Conservation (phyloP, 2,113 vertebrate species). For the Aegotheles bennettii region DNA sequence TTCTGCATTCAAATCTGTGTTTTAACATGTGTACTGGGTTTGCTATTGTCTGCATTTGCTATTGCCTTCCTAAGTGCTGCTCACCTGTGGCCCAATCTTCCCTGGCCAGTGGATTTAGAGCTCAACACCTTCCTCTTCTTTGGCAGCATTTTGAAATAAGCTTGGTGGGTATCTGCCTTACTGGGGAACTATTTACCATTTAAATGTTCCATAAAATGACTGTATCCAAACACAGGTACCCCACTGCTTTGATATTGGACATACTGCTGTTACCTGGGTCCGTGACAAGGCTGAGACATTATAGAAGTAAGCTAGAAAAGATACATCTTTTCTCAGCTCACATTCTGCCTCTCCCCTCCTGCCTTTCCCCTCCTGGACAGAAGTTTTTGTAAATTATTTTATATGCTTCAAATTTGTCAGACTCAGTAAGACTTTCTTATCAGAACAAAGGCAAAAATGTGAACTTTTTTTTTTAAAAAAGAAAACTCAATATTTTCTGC, state of each 20-base stretch:
- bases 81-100: background rate
- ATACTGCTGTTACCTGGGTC: background rate
- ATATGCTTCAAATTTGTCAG: background rate
- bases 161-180: background rate
- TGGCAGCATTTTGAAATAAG: background rate
- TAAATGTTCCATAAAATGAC: background rate
- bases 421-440: background rate
- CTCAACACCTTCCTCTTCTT: background rate
- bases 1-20: background rate
- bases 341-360: background rate
- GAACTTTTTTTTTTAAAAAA: background rate
- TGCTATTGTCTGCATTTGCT: background rate
- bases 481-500: background rate
- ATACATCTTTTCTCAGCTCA: background rate
- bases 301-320: background rate
- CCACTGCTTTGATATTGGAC: background rate
- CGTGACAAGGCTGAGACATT: background rate
- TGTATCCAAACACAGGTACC: background rate
- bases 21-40: background rate
- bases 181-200: background rate
- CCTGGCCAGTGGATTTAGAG: background rate
- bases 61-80: background rate
- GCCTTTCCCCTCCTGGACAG: background rate
- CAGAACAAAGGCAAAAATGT: background rate
- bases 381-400: background rate